Evolutionary conservation across 35 echinoderm and acorn worm genomes (phyloP), one percentile per base, ranked within the genome.

Genomic region (Holothuria glaberrima): DNA sequence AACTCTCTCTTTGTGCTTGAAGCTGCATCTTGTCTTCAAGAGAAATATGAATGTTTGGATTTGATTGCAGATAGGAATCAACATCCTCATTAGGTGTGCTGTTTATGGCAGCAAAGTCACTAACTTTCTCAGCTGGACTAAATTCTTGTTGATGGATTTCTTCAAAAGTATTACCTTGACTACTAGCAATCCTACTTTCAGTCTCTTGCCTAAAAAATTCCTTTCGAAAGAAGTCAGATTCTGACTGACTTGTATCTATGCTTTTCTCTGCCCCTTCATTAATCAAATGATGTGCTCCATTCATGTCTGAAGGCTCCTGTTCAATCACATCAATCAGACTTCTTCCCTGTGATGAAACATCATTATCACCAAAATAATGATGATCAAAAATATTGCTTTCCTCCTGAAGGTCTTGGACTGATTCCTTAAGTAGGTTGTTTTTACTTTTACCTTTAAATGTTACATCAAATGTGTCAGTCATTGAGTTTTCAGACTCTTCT

Each of bases 341-440:
- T 22, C 21, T 29, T 33, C 31, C 31, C 25, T 69, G 20, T 31
- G 6, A 30, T 69, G 66, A 69, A 69, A 27, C 0, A 69, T 19
- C 18, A 28, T 34, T 9, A 12, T 73, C 30, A 31, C 83, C 82
- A 68, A 88, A 92, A 80, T 88, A 92, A 21, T 88, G 84, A 14
- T 80, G 67, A 17, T 92, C 91, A 88, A 92, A 75, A 68, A 87
- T 68, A 88, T 92, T 78, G 59, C 12, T 22, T 67, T 66, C 29
- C 28, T 65, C 30, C 17, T 86, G 62, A 70, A 31, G 6, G 28
- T 33, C 69, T 31, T 16, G 2, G 69, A 31, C 34, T 31, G 69
- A 38, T 35, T 29, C 4, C 34, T 4, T 22, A 38, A 18, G 18
- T 19, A 20, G 14, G 14, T 31, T 73, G 9, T 73, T 73, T 54